Conservation (phyloP, 2,797 vertebrate species). For the Tenualosa ilisha region DNA sequence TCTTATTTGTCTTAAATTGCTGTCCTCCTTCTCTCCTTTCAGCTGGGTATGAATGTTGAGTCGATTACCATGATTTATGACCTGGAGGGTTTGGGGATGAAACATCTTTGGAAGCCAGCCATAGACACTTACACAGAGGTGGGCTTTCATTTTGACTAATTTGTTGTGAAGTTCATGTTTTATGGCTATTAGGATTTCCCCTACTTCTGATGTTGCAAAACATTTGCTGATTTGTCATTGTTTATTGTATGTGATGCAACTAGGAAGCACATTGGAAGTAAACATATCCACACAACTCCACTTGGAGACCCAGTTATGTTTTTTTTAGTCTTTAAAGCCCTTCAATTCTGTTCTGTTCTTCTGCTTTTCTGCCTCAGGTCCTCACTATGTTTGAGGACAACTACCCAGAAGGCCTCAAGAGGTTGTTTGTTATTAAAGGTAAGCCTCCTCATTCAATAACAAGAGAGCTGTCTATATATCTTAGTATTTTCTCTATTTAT, state of each 20-base stretch:
- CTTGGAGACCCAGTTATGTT: background rate
- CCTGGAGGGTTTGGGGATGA: conserved; percentile 91
- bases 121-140: conserved; percentile 91
- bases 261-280: background rate
- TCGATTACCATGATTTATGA: conserved; percentile 91
- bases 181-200: background rate
- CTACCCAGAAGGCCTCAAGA: conserved; percentile 90
- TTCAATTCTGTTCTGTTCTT: conserved; percentile 1
- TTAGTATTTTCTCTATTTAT: background rate
- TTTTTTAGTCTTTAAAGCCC: background rate
- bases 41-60: conserved; percentile 88
- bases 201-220: background rate
- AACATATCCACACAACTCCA: background rate
- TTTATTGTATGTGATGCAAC: background rate
- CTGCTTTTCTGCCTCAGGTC: conserved; percentile 69
- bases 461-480: background rate
- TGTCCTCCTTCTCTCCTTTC: conserved; percentile 34
- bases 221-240: background rate
- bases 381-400: conserved; percentile 96
- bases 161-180: background rate
- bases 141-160: background rate
- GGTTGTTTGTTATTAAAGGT: conserved; percentile 92
- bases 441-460: conserved; percentile 5
- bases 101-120: conserved; percentile 93
- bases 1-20: background rate